phyloP scores from a whole-genome alignment of 35 echinoderm and acorn worm genomes.

The Holothuria glaberrima region DNA sequence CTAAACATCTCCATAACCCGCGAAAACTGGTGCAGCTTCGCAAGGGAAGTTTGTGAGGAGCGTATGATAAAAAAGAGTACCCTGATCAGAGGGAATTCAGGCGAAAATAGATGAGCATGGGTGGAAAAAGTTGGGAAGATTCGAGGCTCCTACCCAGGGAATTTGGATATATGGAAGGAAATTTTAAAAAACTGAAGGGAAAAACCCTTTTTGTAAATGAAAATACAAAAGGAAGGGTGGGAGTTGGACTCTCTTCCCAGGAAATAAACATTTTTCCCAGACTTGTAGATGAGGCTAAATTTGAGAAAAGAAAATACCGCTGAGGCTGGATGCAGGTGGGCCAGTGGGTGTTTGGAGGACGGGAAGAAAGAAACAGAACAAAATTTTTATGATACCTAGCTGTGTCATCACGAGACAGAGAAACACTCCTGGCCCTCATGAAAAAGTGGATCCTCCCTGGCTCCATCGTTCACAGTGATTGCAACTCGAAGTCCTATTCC shows the following conservation, averaged over 20 bases:
- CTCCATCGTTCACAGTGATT: conserved; percentile 33
- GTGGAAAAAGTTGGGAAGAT: too few species aligned
- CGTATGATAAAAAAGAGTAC: background rate
- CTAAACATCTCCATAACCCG: background rate
- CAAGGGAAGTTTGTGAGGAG: background rate
- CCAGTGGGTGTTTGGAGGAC: conserved; percentile 38
- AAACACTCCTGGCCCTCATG: conserved; percentile 22
- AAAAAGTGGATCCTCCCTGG: conserved; percentile 33
- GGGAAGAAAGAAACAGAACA: background rate
- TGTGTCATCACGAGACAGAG: background rate
- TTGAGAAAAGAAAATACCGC: conserved; percentile 28
- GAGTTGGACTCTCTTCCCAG: too few species aligned
- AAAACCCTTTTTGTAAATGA: too few species aligned
- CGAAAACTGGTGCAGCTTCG: background rate
- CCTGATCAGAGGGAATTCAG: conserved; percentile 9
- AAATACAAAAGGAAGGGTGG: too few species aligned
- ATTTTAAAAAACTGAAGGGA: too few species aligned
- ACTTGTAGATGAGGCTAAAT: conserved; percentile 21
- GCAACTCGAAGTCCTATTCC: conserved; percentile 32
- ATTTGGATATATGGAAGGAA: too few species aligned
- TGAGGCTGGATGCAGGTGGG: background rate
- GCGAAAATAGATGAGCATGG: conserved; percentile 50
- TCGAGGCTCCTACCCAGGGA: too few species aligned
- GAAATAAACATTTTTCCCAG: too few species aligned
- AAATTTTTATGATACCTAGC: conserved; percentile 31